phyloP scores from a whole-genome alignment of 2,113 vertebrate genomes.

The Cochlearius cochlearius region DNA sequence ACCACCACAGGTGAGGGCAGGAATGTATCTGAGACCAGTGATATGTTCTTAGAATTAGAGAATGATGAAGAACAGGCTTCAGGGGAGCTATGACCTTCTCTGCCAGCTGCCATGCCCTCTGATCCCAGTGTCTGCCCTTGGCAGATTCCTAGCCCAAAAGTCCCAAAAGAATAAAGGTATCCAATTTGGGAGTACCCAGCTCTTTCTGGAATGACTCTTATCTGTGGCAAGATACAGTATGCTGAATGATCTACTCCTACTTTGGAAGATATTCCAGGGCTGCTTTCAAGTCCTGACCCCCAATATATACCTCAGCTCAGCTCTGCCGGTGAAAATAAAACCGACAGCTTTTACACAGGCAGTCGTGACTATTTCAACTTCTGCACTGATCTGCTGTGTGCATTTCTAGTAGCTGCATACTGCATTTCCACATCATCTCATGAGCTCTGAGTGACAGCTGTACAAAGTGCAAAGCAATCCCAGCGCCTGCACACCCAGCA shows the following conservation, averaged over 20 bases:
- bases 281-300: conserved; percentile 7
- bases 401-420: neutral
- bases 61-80: neutral
- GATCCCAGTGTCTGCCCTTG: neutral
- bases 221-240: neutral
- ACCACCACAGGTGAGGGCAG: neutral
- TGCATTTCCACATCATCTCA: neutral
- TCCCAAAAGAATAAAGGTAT: neutral
- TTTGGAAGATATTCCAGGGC: neutral
- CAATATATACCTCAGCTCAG: neutral
- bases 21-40: neutral
- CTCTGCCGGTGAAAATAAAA: neutral
- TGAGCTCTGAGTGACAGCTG: neutral
- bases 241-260: neutral
- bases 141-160: neutral
- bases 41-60: neutral
- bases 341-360: neutral
- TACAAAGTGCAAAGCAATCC: neutral
- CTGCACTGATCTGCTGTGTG: neutral
- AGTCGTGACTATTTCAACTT: neutral
- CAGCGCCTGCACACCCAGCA: neutral
- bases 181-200: neutral
- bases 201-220: neutral
- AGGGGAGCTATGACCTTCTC: neutral
- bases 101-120: neutral